phyloP scores from a whole-genome alignment of 2,888 invertebrate species.

The Drosophila kanekoi region DNA sequence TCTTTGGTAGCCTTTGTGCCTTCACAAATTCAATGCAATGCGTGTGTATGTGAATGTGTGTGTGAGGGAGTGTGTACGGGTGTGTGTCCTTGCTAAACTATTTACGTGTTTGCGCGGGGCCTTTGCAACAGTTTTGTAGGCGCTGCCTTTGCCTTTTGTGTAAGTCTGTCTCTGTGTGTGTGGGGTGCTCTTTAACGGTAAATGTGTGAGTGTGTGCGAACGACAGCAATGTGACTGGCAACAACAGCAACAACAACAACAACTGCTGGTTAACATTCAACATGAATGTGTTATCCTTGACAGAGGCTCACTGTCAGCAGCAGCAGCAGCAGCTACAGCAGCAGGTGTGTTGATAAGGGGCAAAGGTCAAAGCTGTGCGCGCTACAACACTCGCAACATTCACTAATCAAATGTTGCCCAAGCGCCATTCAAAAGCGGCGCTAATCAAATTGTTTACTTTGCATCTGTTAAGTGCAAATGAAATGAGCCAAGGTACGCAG shows the following conservation, averaged over 20 bases:
- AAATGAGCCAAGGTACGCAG: constrained; percentile 4
- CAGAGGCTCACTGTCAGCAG: constrained; percentile 75
- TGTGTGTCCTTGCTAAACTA: constrained; percentile 64
- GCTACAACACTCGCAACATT: constrained; percentile 43
- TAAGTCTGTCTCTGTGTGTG: constrained; percentile 52
- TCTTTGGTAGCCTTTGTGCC: constrained; percentile 55
- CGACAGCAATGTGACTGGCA: constrained; percentile 76
- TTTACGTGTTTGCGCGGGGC: constrained; percentile 53
- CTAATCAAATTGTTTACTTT: constrained; percentile 48
- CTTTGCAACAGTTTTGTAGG: constrained; percentile 58
- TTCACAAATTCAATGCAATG: constrained; percentile 71
- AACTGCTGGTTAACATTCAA: constrained; percentile 27
- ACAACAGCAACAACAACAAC: constrained; percentile 41
- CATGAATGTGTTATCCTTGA: constrained; percentile 59
- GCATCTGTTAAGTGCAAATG: constrained; percentile 36
- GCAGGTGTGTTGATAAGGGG: constrained; percentile 72
- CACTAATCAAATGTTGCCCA: constrained; percentile 55
- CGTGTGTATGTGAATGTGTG: constrained; percentile 19
- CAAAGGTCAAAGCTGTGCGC: constrained; percentile 61
- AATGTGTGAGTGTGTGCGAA: constrained; percentile 49
- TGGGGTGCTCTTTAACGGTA: constrained; percentile 63
- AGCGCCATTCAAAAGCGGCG: constrained; percentile 11
- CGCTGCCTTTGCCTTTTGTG: constrained; percentile 18
- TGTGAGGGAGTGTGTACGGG: constrained; percentile 6
- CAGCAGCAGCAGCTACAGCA: constrained; percentile 50